A percentile compares a stretch with the other conserved stretches of the same genome.
Conservation (phyloP, 2,888 invertebrate species). For the Xylota segnis region DNA sequence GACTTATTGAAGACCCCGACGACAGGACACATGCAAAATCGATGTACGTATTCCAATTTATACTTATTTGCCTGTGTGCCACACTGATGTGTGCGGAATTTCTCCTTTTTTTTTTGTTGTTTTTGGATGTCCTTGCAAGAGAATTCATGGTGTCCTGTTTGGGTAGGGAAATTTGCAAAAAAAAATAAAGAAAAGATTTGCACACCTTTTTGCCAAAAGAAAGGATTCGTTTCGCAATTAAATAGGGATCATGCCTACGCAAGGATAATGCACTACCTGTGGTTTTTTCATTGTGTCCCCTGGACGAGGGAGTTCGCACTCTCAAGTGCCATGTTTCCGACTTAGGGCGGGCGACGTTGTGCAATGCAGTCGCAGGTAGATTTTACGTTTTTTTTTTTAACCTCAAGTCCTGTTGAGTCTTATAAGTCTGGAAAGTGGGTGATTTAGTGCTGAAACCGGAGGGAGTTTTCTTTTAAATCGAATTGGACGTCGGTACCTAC, state of each 20-base stretch:
- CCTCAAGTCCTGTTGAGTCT: not conserved
- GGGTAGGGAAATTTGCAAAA: conserved; percentile 34
- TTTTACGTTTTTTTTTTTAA: too few relatives aligned
- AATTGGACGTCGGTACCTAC: too few relatives aligned
- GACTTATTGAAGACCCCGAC: conserved; percentile 82
- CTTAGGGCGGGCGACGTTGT: conserved; percentile 24
- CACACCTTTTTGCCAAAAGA: conserved; percentile 47
- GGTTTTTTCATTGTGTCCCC: conserved; percentile 19
- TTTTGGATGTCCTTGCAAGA: conserved; percentile 23
- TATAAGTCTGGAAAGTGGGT: not conserved
- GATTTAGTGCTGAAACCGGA: not conserved
- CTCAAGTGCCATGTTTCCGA: conserved; percentile 19
- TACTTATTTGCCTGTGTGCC: too few relatives aligned
- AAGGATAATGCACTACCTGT: conserved; percentile 63
- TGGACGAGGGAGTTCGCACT: not conserved
- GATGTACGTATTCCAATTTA: conserved; percentile 81
- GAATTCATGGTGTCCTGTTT: not conserved
- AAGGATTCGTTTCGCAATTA: conserved; percentile 69
- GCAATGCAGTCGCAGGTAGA: conserved; percentile 36
- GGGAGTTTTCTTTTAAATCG: too few relatives aligned
- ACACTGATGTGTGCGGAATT: conserved; percentile 12
- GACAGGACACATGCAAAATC: conserved; percentile 82
- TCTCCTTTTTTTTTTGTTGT: conserved; percentile 15
- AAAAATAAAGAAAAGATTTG: conserved; percentile 47
- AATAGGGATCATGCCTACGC: conserved; percentile 58